Evolutionary conservation across 1,140 invertebrate species (phyloP).

Genomic region (Holotrichia oblita): DNA sequence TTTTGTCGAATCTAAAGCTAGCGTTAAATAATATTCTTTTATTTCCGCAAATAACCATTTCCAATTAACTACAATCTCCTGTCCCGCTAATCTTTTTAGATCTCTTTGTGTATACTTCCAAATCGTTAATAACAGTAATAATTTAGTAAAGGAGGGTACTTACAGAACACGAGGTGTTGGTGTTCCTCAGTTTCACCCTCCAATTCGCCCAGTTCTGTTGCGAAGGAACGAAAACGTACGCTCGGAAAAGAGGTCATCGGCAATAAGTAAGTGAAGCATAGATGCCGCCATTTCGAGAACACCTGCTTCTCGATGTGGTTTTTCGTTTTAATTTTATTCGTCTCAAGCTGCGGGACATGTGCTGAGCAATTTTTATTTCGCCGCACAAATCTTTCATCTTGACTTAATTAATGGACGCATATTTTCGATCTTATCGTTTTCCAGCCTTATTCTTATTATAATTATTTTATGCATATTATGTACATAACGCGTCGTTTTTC

Average conservation of each 20-base stretch:
- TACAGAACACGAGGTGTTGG: not conserved
- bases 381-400: constrained; percentile 44
- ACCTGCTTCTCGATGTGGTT: constrained; percentile 43
- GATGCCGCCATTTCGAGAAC: constrained; percentile 49
- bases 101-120: not conserved
- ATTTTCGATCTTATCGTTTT: constrained; percentile 44
- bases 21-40: no score
- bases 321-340: constrained; percentile 43
- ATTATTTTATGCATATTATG: constrained; percentile 36
- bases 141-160: not conserved
- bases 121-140: constrained; percentile 17
- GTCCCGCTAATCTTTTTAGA: no score
- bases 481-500: not conserved
- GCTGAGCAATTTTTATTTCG: constrained; percentile 43
- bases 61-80: no score
- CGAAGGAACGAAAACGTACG: not conserved
- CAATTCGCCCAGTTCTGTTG: not conserved
- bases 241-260: not conserved
- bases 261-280: not conserved
- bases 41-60: no score
- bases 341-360: constrained; percentile 45
- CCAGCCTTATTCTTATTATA: constrained; percentile 39
- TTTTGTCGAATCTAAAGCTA: no score
- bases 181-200: not conserved
- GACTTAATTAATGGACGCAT: constrained; percentile 46